phyloP scores from a whole-genome alignment of 2,113 vertebrate genomes.

The Zingel zingel region DNA sequence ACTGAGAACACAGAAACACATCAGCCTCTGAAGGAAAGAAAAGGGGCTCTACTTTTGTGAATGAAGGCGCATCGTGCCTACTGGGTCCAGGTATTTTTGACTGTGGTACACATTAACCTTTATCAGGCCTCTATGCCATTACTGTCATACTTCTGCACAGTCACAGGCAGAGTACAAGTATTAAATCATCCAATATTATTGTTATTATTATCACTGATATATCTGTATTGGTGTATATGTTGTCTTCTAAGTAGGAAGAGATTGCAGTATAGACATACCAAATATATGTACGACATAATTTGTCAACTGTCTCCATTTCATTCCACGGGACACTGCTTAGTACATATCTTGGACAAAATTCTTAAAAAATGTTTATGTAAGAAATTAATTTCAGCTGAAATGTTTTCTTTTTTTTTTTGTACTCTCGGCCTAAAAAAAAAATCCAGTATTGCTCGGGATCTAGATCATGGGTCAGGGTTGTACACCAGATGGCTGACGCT shows the following conservation, averaged over 20 bases:
- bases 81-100: neutral
- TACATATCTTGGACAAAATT: too few relatives aligned
- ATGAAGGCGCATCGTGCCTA: too few relatives aligned
- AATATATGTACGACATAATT: neutral
- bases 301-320: too few relatives aligned
- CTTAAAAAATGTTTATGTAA: too few relatives aligned
- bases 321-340: too few relatives aligned
- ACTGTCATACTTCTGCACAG: neutral
- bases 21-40: neutral
- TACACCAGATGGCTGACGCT: too few relatives aligned
- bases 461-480: too few relatives aligned
- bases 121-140: neutral
- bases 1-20: slow-evolving; percentile 65
- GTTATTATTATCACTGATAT: neutral
- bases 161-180: neutral
- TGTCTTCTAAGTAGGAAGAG: neutral
- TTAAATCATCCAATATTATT: neutral
- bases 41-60: neutral
- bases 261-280: neutral
- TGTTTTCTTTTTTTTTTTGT: too few relatives aligned
- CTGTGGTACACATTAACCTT: too few relatives aligned
- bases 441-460: too few relatives aligned
- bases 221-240: neutral
- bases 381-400: too few relatives aligned
- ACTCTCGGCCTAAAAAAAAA: too few relatives aligned